Evolutionary conservation across 2,113 vertebrate species (phyloP), one percentile per base, ranked within the genome.

Genomic region (Hippoglossus stenolepis): DNA sequence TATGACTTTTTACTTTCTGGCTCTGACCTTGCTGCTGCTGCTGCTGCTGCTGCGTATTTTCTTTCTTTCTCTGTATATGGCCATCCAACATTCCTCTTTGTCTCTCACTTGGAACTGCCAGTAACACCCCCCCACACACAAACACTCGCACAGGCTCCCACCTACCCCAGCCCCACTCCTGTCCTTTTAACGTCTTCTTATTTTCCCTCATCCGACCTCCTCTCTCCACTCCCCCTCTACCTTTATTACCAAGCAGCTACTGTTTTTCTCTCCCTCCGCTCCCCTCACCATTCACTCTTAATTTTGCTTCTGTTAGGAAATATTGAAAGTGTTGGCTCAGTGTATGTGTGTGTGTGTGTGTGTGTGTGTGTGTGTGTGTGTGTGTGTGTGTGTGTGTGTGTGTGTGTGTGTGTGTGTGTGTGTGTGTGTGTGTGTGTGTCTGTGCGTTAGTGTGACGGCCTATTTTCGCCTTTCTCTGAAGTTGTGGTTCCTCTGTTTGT

Each of bases 31-130:
- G 12, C 45, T 47, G 35, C 47, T 18, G 12, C 14, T 47, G 24
- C 60, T 85, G 31, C 57, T 75, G 43, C 67, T 21, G 71, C 35
- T 38, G 35, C 56, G 72, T 5, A n/a, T 74, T 56, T 49, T 65
- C 21, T 20, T 15, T 64, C 35, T 72, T 28, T 86, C 23, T 66
- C 76, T 82, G 69, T 73, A 62, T 71, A 77, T 65, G 75, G 71
- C 14, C 57, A 70, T 85, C 51, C 72, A 84, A 40, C 92, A 93
- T 95, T 94, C 93, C 91, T 91, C 65, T 60, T 80, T 56, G 75
- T 85, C 83, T 88, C 84, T 93, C 85, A 67, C 65, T 71, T 90
- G 89, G 91, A 91, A 93, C 91, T 84, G 79, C 77, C 84, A 71
- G 66, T 58, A 47, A 49, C 67, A 59, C 79, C 75, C 73, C 61